A percentile compares a stretch with the other conserved stretches of the same genome.
phyloP scores from a whole-genome alignment of 2,113 vertebrate species.

The Parus major region DNA sequence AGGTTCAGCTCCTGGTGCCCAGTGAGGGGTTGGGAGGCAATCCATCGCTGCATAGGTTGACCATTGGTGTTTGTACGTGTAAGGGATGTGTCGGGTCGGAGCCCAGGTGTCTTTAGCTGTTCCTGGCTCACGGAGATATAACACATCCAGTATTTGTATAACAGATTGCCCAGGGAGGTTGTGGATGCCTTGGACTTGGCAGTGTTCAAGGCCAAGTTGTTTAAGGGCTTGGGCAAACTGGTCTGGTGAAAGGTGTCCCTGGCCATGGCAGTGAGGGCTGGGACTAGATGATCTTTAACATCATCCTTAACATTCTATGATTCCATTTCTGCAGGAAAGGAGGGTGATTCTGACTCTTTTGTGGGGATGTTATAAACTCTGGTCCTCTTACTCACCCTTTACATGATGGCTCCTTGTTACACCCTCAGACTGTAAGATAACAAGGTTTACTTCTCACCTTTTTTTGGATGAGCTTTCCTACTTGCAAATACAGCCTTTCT shows the following conservation, averaged over 20 bases:
- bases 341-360: not conserved
- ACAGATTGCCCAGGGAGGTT: not conserved
- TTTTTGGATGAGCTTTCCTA: not conserved
- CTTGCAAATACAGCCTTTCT: not conserved
- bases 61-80: accelerated
- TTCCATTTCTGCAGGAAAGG: not conserved
- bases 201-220: not conserved
- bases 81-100: accelerated
- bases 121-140: not conserved
- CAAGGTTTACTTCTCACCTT: not conserved
- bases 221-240: not conserved
- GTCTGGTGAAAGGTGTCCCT: not conserved
- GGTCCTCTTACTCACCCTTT: not conserved
- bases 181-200: not conserved
- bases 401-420: not conserved
- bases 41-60: not conserved
- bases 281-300: not conserved
- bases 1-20: not conserved
- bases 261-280: accelerated
- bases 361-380: not conserved
- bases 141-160: not conserved
- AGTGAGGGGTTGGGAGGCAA: accelerated
- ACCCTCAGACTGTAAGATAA: not conserved
- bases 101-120: not conserved
- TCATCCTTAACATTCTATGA: not conserved